These are phyloP conservation scores for Vombatus ursinus DNA, from an alignment of 2,113 vertebrate species.

Conservation along the genomic window DNA sequence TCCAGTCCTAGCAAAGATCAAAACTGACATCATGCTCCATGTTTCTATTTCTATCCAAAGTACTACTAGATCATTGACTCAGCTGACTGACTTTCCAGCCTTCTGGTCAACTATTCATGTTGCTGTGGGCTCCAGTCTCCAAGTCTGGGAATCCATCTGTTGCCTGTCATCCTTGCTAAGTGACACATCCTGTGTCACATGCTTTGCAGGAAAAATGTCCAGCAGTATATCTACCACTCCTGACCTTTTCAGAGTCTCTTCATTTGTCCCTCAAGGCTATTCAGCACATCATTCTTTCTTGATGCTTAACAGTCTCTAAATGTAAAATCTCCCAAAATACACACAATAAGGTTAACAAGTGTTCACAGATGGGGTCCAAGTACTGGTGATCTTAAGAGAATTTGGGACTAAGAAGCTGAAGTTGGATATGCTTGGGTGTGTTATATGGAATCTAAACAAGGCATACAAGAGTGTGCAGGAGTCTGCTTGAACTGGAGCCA, in stretches of 20 bases:
- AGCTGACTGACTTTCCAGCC: background rate
- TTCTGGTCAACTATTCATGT: background rate
- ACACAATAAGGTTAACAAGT: background rate
- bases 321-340: background rate
- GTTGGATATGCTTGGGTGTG: background rate
- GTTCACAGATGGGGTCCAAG: background rate
- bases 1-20: background rate
- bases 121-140: background rate
- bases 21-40: background rate
- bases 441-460: background rate
- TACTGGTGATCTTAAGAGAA: background rate
- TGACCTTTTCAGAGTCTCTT: background rate
- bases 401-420: background rate
- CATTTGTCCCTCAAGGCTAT: background rate
- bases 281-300: background rate
- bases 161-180: background rate
- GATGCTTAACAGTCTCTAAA: background rate
- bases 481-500: background rate
- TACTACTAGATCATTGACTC: background rate
- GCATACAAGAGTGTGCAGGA: background rate
- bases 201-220: background rate
- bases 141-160: background rate
- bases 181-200: background rate
- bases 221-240: background rate
- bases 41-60: background rate